Evolutionary conservation across 1,140 invertebrate genomes (phyloP).

Genomic region (Aphelenchoides avenae): DNA sequence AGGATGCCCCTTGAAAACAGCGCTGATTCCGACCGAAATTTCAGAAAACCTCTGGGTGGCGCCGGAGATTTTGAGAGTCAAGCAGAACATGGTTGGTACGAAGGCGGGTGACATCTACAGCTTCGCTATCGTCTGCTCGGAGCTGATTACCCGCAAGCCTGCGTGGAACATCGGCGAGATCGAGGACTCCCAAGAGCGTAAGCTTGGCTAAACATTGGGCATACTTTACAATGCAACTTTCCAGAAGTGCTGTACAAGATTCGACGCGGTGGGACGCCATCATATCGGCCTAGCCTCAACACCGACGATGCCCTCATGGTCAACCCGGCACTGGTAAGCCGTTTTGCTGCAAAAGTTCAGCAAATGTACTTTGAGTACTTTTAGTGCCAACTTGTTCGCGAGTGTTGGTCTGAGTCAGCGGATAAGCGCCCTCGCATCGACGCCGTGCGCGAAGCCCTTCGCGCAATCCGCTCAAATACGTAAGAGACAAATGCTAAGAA

Average conservation of each 20-base stretch:
- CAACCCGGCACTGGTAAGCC: constrained; percentile 1
- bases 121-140: too few relatives aligned
- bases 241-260: not conserved
- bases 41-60: not conserved
- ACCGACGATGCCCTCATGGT: constrained; percentile 1
- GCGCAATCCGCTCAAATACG: constrained; percentile 73
- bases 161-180: not conserved
- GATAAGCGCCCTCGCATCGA: not conserved
- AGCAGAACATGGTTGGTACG: not conserved
- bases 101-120: constrained; percentile 6
- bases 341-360: too few relatives aligned
- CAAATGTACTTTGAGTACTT: too few relatives aligned
- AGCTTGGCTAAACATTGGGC: not conserved
- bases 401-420: too few relatives aligned
- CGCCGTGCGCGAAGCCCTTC: too few relatives aligned
- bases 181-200: constrained; percentile 1
- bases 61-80: not conserved
- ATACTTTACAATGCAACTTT: not conserved
- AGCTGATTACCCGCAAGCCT: too few relatives aligned
- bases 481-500: constrained; percentile 75
- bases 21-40: not conserved
- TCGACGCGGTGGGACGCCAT: not conserved
- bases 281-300: not conserved
- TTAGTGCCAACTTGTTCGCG: too few relatives aligned
- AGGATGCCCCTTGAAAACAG: not conserved